Conservation (phyloP, 2,113 vertebrate species). For the Polypterus bichir region DNA sequence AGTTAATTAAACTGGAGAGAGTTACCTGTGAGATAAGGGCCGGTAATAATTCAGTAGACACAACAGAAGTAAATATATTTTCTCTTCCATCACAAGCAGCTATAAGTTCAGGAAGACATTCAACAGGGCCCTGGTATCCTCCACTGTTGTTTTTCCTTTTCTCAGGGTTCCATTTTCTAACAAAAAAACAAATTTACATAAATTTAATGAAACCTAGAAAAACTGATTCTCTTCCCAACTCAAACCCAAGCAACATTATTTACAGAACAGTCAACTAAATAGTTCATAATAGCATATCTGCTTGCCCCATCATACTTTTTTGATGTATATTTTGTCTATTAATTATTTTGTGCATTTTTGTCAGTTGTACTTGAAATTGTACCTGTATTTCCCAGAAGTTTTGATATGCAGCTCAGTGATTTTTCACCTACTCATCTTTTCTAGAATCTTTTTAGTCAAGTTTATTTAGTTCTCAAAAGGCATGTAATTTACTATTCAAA, state of each 20-base stretch:
- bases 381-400: slow-evolving; percentile 18
- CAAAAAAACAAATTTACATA: slow-evolving; percentile 16
- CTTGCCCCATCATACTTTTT: slow-evolving; percentile 18
- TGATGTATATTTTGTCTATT: slow-evolving; percentile 35
- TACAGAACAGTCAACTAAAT: too few relatives aligned
- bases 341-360: slow-evolving; percentile 23
- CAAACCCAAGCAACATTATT: too few relatives aligned
- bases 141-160: slow-evolving; percentile 29
- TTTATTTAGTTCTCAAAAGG: too few relatives aligned
- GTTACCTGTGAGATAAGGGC: slow-evolving; percentile 69
- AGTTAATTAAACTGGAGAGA: background rate
- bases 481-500: too few relatives aligned
- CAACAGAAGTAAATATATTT: slow-evolving; percentile 57
- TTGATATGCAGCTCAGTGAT: slow-evolving; percentile 22
- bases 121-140: slow-evolving; percentile 53
- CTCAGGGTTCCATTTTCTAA: slow-evolving; percentile 63
- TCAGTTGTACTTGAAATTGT: slow-evolving; percentile 27
- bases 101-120: slow-evolving; percentile 85
- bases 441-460: too few relatives aligned
- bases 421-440: slow-evolving; percentile 6
- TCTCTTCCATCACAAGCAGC: slow-evolving; percentile 71
- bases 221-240: background rate
- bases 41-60: slow-evolving; percentile 53
- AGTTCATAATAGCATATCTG: too few relatives aligned
- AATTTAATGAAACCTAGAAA: slow-evolving; percentile 1